These are phyloP conservation scores for Vandiemenella viatica DNA, from an alignment of 2,888 invertebrate species.

Conservation along the genomic window DNA sequence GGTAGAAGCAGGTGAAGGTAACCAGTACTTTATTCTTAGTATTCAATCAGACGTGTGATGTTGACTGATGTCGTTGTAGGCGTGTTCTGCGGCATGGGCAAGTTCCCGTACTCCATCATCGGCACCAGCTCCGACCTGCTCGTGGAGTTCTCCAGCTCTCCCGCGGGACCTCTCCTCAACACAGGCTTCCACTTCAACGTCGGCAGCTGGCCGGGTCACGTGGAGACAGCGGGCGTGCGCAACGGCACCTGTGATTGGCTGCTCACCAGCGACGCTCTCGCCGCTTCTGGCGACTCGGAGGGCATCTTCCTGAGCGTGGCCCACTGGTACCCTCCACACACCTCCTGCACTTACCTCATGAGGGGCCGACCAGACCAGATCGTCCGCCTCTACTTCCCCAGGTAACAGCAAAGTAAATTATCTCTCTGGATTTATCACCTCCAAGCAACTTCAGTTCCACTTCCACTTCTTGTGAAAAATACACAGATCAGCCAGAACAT, in stretches of 20 bases:
- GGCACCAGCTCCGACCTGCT: conserved; percentile 80
- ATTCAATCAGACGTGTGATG: too few species aligned
- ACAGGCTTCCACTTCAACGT: conserved; percentile 92
- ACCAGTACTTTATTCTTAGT: too few species aligned
- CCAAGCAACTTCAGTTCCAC: too few species aligned
- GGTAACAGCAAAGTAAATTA: too few species aligned
- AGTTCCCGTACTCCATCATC: conserved; percentile 86
- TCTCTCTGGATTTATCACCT: too few species aligned
- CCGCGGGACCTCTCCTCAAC: conserved; percentile 76
- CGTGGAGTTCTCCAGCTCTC: conserved; percentile 78
- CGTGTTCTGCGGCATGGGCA: conserved; percentile 49
- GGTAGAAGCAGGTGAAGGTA: too few species aligned
- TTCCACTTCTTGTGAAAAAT: too few species aligned
- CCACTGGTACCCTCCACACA: conserved; percentile 89
- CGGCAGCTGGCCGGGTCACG: conserved; percentile 86
- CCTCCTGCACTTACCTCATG: conserved; percentile 80
- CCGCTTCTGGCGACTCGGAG: conserved; percentile 64
- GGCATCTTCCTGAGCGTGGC: conserved; percentile 83
- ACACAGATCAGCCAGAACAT: too few species aligned
- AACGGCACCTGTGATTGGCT: conserved; percentile 83
- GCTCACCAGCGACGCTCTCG: conserved; percentile 63
- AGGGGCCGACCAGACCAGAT: conserved; percentile 75
- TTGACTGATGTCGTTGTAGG: conserved; percentile 59
- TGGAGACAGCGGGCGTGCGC: conserved; percentile 72
- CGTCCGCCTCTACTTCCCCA: conserved; percentile 77